Evolutionary conservation across 2,797 vertebrate species (phyloP), one percentile per base, ranked within the genome.

Genomic region (Nannoperca obscura): DNA sequence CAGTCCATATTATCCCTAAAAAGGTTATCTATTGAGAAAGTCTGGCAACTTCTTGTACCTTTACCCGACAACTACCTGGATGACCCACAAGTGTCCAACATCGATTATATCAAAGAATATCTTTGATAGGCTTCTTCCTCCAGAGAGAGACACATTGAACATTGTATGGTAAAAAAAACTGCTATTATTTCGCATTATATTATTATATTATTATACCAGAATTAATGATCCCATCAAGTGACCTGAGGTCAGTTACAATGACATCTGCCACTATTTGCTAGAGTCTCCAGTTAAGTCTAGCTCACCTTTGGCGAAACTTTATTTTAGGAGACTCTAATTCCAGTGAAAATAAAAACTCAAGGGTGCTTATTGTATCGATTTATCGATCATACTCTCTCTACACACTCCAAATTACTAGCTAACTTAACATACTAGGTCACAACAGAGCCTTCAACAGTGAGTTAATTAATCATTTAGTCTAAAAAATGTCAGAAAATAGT

Each of bases 181-280:
- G 8, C 17, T 27, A 11, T 44, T 15, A 20, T 52, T 69, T 38
- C 2, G 24, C 24, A 27, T 27, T 27, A 27, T 27, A 27, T 27
- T 27, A 27, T 27, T 27, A 27, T 27, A 27, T 27, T 27, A 27
- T 27, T 36, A 40, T 36, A 11, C 2, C 30, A 4, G 13, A 54
- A 67, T 71, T 2, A 58, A 76, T 57, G 3, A 62, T 71, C 67
- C 60, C 42, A 71, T 57, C 24, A 49, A 4, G 9, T 57, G 60
- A 66, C 57, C 57, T 36, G 2, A 78, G 20, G 40, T 70, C 15
- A 22, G 14, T 24, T 30, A n/a, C 36, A 27, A 55, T 69, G 13
- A 34, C 42, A 11, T 60, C 20, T 10, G 34, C 20, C 2, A 13
- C 38, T 47, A 13, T 60, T 30, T 71, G 15, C 32, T 12, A 0